Conservation (phyloP, 2,888 invertebrate genomes). For the Acrobasis repandana region DNA sequence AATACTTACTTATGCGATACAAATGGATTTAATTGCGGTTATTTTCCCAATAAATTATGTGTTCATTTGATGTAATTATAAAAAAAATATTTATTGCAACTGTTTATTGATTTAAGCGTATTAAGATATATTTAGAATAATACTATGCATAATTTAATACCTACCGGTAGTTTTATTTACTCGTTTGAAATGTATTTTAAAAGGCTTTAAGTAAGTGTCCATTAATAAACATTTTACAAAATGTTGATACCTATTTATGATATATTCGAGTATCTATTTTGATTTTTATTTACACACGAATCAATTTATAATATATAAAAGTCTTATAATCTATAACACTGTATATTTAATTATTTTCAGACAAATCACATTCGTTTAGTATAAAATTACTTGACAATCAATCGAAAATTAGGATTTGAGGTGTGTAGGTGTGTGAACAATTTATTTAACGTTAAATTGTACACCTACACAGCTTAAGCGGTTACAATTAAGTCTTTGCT, state of each 20-base stretch:
- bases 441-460: no score
- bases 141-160: constrained; percentile 14
- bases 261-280: background rate
- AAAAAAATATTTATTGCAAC: constrained; percentile 44
- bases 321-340: background rate
- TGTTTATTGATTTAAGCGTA: constrained; percentile 37
- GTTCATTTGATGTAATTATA: constrained; percentile 47
- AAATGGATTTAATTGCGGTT: constrained; percentile 11
- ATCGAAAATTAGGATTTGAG: no score
- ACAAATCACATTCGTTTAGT: background rate
- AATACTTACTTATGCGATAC: background rate
- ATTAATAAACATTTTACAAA: background rate
- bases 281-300: no score
- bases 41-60: constrained; percentile 40
- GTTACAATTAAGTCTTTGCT: no score
- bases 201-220: background rate
- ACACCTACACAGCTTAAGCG: no score
- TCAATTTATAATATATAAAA: background rate
- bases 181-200: constrained; percentile 2
- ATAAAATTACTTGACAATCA: background rate
- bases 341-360: background rate
- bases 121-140: constrained; percentile 28
- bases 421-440: no score
- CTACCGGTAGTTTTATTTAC: background rate
- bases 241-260: background rate